These are phyloP conservation scores for Heliothis subflexa DNA, from an alignment of 1,140 invertebrate genomes.

Conservation along the genomic window DNA sequence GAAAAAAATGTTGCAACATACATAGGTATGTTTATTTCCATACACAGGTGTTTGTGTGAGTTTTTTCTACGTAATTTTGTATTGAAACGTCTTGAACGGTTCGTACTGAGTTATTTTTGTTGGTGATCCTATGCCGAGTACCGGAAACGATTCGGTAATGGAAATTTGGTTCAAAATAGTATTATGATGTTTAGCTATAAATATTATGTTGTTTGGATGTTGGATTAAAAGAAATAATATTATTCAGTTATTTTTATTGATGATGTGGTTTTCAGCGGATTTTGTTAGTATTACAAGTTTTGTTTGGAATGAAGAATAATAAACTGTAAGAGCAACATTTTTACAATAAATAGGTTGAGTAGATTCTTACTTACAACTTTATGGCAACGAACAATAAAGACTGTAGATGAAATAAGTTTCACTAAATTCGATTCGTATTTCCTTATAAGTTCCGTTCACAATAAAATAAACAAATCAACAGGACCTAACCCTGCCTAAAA, in stretches of 20 bases:
- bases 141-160: slow-evolving; percentile 46
- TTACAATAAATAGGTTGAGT: background rate
- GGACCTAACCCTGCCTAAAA: too few species aligned
- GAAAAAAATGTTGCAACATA: background rate
- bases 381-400: too few species aligned
- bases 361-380: too few species aligned
- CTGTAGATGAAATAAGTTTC: too few species aligned
- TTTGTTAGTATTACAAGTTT: slow-evolving; percentile 8
- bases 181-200: slow-evolving; percentile 49
- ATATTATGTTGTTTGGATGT: slow-evolving; percentile 45
- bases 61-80: slow-evolving; percentile 38
- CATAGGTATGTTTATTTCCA: slow-evolving; percentile 5
- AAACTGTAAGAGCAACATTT: background rate
- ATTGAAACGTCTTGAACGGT: slow-evolving; percentile 28
- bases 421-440: too few species aligned
- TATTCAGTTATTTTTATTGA: slow-evolving; percentile 28
- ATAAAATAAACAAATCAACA: too few species aligned
- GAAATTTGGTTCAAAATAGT: slow-evolving; percentile 45
- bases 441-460: too few species aligned
- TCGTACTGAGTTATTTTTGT: slow-evolving; percentile 23
- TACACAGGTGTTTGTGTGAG: slow-evolving; percentile 24
- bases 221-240: slow-evolving; percentile 33
- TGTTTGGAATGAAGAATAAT: background rate
- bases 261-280: slow-evolving; percentile 4
- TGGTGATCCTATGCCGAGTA: slow-evolving; percentile 30